These are phyloP conservation scores for Temnothorax nylanderi DNA, from an alignment of 1,140 invertebrate genomes.

Conservation along the genomic window DNA sequence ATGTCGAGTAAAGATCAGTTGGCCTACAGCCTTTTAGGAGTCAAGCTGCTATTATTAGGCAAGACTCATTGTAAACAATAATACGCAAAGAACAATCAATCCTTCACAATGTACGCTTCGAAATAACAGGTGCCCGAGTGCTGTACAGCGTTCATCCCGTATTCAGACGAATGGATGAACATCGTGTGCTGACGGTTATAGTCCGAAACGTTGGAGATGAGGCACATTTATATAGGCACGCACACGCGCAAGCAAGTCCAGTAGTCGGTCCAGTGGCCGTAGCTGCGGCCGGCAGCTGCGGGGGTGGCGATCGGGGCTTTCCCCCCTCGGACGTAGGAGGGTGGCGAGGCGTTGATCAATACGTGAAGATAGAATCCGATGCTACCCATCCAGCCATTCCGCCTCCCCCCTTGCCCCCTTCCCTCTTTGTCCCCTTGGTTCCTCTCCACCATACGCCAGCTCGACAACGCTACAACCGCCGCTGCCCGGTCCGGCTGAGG, in stretches of 20 bases:
- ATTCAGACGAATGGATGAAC: slow-evolving; percentile 63
- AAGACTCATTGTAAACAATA: slow-evolving; percentile 23
- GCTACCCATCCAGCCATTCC: slow-evolving; percentile 81
- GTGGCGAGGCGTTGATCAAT: slow-evolving; percentile 86
- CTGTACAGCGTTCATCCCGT: slow-evolving; percentile 37
- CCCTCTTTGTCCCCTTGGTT: slow-evolving; percentile 66
- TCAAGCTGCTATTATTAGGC: neutral
- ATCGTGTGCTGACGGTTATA: slow-evolving; percentile 50
- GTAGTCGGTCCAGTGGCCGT: slow-evolving; percentile 85
- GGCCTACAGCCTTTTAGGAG: neutral
- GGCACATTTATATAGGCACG: slow-evolving; percentile 77
- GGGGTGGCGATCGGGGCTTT: slow-evolving; percentile 81
- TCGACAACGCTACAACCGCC: slow-evolving; percentile 76
- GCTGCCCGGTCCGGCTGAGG: slow-evolving; percentile 78
- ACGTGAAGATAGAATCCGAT: slow-evolving; percentile 86
- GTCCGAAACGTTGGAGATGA: slow-evolving; percentile 68
- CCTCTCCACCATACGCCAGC: slow-evolving; percentile 73
- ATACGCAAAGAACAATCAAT: slow-evolving; percentile 46
- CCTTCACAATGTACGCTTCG: slow-evolving; percentile 31
- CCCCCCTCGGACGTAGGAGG: slow-evolving; percentile 76
- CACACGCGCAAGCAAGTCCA: slow-evolving; percentile 78
- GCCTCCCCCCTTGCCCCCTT: slow-evolving; percentile 44
- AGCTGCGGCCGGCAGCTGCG: slow-evolving; percentile 84
- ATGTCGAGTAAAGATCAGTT: neutral
- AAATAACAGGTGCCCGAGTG: slow-evolving; percentile 46